A percentile compares a stretch with the other conserved stretches of the same genome.
Conservation (phyloP, 2,888 invertebrate species). For the Pyrrhia umbra region DNA sequence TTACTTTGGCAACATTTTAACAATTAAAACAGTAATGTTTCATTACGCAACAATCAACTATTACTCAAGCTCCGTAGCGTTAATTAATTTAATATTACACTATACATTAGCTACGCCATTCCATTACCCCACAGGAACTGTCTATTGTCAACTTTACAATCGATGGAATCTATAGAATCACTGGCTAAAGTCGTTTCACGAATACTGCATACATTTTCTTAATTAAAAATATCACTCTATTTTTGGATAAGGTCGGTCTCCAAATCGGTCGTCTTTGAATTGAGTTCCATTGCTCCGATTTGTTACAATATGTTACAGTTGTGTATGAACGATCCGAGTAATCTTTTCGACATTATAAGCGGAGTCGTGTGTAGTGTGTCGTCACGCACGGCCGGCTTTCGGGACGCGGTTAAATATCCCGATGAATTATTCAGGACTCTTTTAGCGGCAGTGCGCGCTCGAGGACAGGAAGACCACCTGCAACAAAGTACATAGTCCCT, state of each 20-base stretch:
- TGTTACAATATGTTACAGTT: conserved; percentile 51
- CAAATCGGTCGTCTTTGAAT: conserved; percentile 30
- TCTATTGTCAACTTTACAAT: conserved; percentile 65
- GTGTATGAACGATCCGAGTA: conserved; percentile 59
- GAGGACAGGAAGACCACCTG: conserved; percentile 81
- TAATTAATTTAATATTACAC: conserved; percentile 57
- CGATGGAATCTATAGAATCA: conserved; percentile 57
- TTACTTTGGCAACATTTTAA: conserved; percentile 65
- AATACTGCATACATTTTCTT: conserved; percentile 54
- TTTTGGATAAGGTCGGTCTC: conserved; percentile 21
- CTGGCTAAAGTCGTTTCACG: conserved; percentile 30
- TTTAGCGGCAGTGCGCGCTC: conserved; percentile 80
- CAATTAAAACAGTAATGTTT: conserved; percentile 40
- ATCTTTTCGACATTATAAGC: conserved; percentile 72
- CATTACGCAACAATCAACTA: conserved; percentile 46
- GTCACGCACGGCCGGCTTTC: conserved; percentile 72
- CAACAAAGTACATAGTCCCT: conserved; percentile 85
- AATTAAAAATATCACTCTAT: conserved; percentile 51
- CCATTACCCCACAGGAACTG: conserved; percentile 49
- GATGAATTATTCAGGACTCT: conserved; percentile 88
- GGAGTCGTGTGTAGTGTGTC: conserved; percentile 69
- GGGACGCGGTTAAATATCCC: conserved; percentile 84
- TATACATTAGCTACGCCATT: conserved; percentile 55
- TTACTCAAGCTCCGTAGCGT: conserved; percentile 49
- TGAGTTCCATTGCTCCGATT: conserved; percentile 47